phyloP scores from a whole-genome alignment of 1,140 invertebrate genomes.

The Chelonus insularis region DNA sequence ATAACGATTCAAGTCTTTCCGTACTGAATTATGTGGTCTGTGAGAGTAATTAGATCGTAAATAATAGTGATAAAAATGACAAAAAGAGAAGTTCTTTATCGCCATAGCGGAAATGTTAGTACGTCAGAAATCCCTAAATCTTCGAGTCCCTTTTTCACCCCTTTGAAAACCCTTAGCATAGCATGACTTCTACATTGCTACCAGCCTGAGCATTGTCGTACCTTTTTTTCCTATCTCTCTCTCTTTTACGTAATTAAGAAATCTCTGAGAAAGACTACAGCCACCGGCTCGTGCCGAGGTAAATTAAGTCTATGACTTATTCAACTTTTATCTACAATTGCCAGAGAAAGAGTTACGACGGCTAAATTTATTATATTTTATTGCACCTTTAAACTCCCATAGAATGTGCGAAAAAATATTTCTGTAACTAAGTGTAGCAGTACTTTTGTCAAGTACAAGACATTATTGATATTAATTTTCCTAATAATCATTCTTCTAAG shows the following conservation, averaged over 20 bases:
- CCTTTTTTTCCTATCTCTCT: slow-evolving; percentile 21
- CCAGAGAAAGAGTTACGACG: slow-evolving; percentile 44
- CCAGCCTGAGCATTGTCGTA: slow-evolving; percentile 17
- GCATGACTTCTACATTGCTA: slow-evolving; percentile 28
- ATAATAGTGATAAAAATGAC: slow-evolving; percentile 59
- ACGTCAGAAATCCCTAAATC: slow-evolving; percentile 43
- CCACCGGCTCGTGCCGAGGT: slow-evolving; percentile 35
- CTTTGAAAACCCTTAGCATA: slow-evolving; percentile 24
- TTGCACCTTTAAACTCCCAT: neutral
- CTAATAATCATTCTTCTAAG: too few relatives aligned
- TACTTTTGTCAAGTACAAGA: too few relatives aligned
- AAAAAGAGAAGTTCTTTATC: slow-evolving; percentile 47
- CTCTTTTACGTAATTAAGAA: slow-evolving; percentile 55
- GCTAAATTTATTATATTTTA: slow-evolving; percentile 10
- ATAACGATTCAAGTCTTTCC: too few relatives aligned
- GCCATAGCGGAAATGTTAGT: slow-evolving; percentile 1
- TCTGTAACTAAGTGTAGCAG: too few relatives aligned
- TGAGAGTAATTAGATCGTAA: slow-evolving; percentile 52
- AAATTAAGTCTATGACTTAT: slow-evolving; percentile 61
- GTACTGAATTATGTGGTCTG: neutral
- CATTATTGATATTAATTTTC: too few relatives aligned
- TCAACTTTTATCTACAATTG: slow-evolving; percentile 60
- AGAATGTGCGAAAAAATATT: too few relatives aligned
- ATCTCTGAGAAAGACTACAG: slow-evolving; percentile 48
- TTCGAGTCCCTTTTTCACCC: slow-evolving; percentile 23